These are phyloP conservation scores for Bos indicus DNA, from an alignment of 2,113 vertebrate species.

Conservation along the genomic window DNA sequence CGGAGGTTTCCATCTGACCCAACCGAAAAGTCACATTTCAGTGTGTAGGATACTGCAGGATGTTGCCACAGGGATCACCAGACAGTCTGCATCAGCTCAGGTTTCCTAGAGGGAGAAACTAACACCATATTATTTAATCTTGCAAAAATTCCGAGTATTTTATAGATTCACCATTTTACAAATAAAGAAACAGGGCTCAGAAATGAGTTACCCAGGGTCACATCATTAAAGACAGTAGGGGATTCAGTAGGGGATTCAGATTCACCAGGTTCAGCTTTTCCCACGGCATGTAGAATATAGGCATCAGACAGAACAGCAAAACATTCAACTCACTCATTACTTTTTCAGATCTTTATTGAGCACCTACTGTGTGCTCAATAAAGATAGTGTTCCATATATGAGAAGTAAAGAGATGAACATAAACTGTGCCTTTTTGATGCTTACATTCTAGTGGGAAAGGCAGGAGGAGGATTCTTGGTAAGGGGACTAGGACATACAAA, in stretches of 20 bases:
- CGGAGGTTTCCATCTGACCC: constrained; percentile 15
- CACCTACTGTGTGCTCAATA: background rate
- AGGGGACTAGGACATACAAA: background rate
- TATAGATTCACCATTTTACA: background rate
- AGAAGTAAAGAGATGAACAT: background rate
- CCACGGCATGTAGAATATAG: background rate
- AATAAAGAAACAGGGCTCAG: background rate
- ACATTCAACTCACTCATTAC: background rate
- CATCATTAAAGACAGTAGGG: background rate
- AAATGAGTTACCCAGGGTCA: background rate
- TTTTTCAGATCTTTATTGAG: background rate
- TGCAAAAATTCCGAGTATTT: background rate
- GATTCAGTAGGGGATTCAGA: background rate
- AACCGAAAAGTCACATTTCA: background rate
- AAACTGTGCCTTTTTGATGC: background rate
- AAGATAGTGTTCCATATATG: background rate
- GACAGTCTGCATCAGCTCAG: background rate
- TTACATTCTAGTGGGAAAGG: background rate
- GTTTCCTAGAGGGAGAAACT: background rate
- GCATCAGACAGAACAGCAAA: background rate
- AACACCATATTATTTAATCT: background rate
- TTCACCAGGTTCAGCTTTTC: background rate
- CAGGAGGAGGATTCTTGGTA: background rate
- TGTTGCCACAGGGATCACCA: background rate
- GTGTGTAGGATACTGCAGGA: background rate